Evolutionary conservation across 2,797 vertebrate species (phyloP), one percentile per base, ranked within the genome.

Genomic region (Synanceia verrucosa): DNA sequence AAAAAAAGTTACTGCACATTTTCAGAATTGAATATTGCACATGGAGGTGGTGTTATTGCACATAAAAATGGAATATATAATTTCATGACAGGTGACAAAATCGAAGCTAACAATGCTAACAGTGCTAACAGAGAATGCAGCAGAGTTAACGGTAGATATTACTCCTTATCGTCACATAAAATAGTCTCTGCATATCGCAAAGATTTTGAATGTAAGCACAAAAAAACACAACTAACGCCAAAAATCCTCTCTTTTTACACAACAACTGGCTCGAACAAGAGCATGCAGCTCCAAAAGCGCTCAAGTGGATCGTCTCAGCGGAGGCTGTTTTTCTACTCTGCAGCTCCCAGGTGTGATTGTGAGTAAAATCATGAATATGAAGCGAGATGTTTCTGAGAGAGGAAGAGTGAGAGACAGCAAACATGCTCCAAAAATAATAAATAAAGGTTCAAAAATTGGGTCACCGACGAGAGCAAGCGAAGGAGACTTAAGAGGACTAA

Each of bases 391-490:
- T 73, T 68, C 67, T 21, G 67, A 53, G 60, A 52, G 48, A 46
- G 37, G 23, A 21, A 59, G 24, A 23, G 13, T 34, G 39, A 31
- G 36, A 53, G 37, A 70, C 21, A 34, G 39, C 2, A 12, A 73
- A 53, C 6, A 39, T 12, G 53, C 33, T 47, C 61, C 19, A 53
- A 68, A 76, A 76, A 55, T 21, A 70, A 71, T 75, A 76, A 87
- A 81, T 74, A 76, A 67, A 72, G 36, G 77, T 78, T 78, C 76
- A 82, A 78, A 74, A 89, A 86, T 47, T 90, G 78, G 87, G 88
- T 90, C 88, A 86, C 65, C 82, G 88, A 87, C 77, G 70, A 82
- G 64, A 84, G 57, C 74, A 70, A 79, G 56, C 64, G 78, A 85
- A 67, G 79, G 63, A 71, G 75, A 82, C 78, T 85, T 79, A 56